Percentiles rank a stretch among this genome's conserved stretches.
Conservation (phyloP, 2,797 vertebrate species). For the Xiphophorus birchmanni region DNA sequence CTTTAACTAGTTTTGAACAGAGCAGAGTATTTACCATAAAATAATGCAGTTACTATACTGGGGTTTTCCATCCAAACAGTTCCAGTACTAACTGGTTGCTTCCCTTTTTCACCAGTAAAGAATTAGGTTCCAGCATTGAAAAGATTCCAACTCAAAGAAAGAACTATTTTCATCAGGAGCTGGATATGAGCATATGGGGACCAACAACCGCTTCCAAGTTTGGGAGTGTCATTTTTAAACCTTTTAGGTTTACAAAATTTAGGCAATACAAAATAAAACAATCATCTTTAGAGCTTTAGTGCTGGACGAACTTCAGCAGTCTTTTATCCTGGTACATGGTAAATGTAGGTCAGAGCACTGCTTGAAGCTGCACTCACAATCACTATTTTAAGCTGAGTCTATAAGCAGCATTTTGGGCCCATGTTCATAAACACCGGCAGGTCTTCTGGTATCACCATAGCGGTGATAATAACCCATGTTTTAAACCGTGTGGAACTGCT, state of each 20-base stretch:
- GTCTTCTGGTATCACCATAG: background rate
- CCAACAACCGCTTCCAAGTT: background rate
- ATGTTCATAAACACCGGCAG: background rate
- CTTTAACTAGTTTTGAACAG: background rate
- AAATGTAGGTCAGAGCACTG: slow-evolving; percentile 10
- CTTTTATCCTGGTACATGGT: background rate
- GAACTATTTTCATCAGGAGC: background rate
- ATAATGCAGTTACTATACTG: background rate
- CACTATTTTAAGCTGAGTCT: background rate
- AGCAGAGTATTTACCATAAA: background rate
- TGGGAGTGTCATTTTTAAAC: background rate
- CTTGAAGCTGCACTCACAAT: slow-evolving; percentile 3
- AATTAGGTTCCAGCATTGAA: background rate
- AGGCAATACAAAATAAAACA: background rate
- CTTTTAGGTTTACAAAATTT: background rate
- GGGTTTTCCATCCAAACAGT: background rate
- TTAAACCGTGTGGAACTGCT: background rate
- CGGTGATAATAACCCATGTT: background rate
- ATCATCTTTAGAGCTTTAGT: slow-evolving; percentile 3
- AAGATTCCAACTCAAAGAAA: background rate
- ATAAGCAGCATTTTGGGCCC: background rate
- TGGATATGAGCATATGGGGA: background rate
- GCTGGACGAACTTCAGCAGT: background rate
- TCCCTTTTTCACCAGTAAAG: background rate
- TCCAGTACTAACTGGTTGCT: background rate